These are phyloP conservation scores for Aricia artaxerxes DNA, from an alignment of 2,888 invertebrate genomes.

Conservation along the genomic window DNA sequence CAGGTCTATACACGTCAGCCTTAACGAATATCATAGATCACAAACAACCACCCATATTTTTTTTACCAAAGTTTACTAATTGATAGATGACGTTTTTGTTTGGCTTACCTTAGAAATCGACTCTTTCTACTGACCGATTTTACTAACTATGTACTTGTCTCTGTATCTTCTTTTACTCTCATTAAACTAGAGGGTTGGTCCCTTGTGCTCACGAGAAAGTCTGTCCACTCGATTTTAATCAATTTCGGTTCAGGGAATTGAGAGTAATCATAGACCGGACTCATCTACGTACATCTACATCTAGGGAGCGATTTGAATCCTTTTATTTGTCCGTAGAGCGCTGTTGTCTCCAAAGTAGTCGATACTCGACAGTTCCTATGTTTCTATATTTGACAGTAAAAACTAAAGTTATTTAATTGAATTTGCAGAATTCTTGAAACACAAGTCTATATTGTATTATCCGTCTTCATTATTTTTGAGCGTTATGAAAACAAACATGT, in stretches of 20 bases:
- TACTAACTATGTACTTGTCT: too few species aligned
- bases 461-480: too few species aligned
- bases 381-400: background rate
- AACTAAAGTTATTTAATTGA: background rate
- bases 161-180: background rate
- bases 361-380: background rate
- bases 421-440: too few species aligned
- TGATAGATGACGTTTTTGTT: too few species aligned
- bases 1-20: too few species aligned
- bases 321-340: conserved; percentile 8
- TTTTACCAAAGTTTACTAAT: too few species aligned
- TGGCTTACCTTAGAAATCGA: too few species aligned
- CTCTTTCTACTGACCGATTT: too few species aligned
- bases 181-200: background rate
- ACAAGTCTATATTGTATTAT: too few species aligned
- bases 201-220: background rate
- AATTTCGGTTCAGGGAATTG: background rate
- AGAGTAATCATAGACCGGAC: background rate
- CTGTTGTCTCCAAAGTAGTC: background rate
- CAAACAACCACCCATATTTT: too few species aligned
- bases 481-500: too few species aligned
- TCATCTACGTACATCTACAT: background rate
- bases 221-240: background rate
- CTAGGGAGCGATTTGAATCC: background rate
- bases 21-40: too few species aligned